Percentiles rank a stretch among this genome's conserved stretches.
Conservation (phyloP, 2,888 invertebrate genomes). For the Acronicta alni region DNA sequence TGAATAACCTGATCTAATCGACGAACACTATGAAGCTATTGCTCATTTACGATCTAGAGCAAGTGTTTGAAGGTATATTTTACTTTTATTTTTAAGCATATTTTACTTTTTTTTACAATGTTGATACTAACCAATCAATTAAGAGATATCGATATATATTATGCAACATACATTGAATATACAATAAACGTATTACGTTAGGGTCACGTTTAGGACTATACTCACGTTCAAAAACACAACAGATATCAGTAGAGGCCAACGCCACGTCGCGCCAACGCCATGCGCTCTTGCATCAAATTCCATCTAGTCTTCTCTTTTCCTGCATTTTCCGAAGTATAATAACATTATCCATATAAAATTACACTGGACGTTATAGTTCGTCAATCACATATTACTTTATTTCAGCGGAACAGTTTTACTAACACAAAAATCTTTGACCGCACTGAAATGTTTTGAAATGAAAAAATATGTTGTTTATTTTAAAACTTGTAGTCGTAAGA, state of each 20-base stretch:
- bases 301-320: constrained; percentile 73
- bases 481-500: constrained; percentile 64
- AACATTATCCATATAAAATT: constrained; percentile 51
- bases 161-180: not conserved
- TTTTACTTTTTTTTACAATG: not conserved
- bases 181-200: constrained; percentile 5
- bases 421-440: constrained; percentile 26
- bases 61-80: not conserved
- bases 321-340: constrained; percentile 64
- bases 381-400: constrained; percentile 38
- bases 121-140: not conserved
- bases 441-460: constrained; percentile 38
- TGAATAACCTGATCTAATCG: constrained; percentile 27
- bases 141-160: constrained; percentile 1
- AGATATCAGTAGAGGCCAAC: constrained; percentile 80
- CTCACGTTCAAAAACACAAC: constrained; percentile 81
- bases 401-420: constrained; percentile 33
- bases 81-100: not conserved
- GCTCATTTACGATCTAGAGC: not conserved
- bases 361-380: constrained; percentile 38
- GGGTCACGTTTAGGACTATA: constrained; percentile 45
- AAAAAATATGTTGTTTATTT: constrained; percentile 55
- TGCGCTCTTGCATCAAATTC: constrained; percentile 73
- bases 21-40: not conserved
- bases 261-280: constrained; percentile 76